Conservation (phyloP, 1,140 invertebrate genomes). For the Rhynchophorus ferrugineus region DNA sequence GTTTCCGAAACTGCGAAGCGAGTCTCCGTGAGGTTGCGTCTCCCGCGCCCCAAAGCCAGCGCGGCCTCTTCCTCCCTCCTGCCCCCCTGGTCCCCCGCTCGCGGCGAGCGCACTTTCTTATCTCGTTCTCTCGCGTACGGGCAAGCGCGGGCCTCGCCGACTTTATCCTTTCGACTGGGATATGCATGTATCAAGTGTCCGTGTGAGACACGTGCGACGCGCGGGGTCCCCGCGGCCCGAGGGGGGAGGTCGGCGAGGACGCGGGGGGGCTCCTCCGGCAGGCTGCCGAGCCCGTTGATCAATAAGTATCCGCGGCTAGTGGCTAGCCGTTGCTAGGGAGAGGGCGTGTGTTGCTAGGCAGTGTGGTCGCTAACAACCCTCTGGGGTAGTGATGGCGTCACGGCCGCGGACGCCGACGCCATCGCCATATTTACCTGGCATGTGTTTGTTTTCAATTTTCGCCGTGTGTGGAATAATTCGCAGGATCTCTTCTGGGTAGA, state of each 20-base stretch:
- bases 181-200: slow-evolving; percentile 36
- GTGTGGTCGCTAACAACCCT: slow-evolving; percentile 44
- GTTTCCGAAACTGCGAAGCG: slow-evolving; percentile 16
- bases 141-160: slow-evolving; percentile 1
- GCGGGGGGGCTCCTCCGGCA: slow-evolving; percentile 10
- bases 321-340: slow-evolving; percentile 44
- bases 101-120: slow-evolving; percentile 23
- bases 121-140: slow-evolving; percentile 17
- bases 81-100: no score
- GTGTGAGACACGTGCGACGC: slow-evolving; percentile 25
- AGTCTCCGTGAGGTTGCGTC: no score
- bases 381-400: slow-evolving; percentile 42
- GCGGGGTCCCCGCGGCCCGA: slow-evolving; percentile 7
- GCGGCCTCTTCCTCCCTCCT: no score
- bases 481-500: slow-evolving; percentile 4
- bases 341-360: slow-evolving; percentile 43
- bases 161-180: slow-evolving; percentile 31
- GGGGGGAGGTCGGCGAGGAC: slow-evolving; percentile 15
- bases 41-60: no score
- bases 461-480: slow-evolving; percentile 22
- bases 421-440: slow-evolving; percentile 42
- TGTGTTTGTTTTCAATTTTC: slow-evolving; percentile 43
- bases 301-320: slow-evolving; percentile 45
- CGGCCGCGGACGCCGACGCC: slow-evolving; percentile 27
- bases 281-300: slow-evolving; percentile 35